These are phyloP conservation scores for Cyprinus carpio DNA, from an alignment of 2,113 vertebrate genomes.

Conservation along the genomic window DNA sequence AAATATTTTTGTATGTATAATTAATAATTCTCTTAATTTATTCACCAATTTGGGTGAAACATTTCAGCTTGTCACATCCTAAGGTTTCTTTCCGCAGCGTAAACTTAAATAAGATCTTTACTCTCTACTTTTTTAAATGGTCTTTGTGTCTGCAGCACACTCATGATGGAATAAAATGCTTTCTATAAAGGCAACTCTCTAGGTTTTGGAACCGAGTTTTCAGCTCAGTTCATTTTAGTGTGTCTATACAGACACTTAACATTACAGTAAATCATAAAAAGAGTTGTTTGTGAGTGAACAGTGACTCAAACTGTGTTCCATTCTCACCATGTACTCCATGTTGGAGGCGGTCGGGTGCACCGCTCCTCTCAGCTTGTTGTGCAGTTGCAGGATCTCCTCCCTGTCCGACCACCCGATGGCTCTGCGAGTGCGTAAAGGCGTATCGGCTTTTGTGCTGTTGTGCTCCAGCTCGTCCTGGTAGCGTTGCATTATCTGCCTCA, in stretches of 20 bases:
- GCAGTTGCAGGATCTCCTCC: conserved; percentile 89
- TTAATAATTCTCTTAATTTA: background rate
- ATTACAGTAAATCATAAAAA: background rate
- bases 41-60: background rate
- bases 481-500: conserved; percentile 80
- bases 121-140: background rate
- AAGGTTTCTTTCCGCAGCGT: background rate
- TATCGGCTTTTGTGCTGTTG: conserved; percentile 44
- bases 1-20: background rate
- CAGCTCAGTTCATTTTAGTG: background rate
- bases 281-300: background rate
- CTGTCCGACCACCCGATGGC: conserved; percentile 84
- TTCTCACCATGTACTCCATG: conserved; percentile 97
- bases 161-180: background rate
- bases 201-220: background rate
- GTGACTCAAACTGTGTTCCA: background rate
- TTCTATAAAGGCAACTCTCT: background rate
- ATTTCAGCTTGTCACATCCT: background rate
- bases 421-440: conserved; percentile 75
- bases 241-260: background rate
- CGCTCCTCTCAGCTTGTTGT: conserved; percentile 89
- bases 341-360: conserved; percentile 88
- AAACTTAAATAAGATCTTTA: background rate
- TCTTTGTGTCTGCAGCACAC: no score
- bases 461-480: conserved; percentile 71